These are phyloP conservation scores for Brenthis ino DNA, from an alignment of 2,888 invertebrate genomes.

Conservation along the genomic window DNA sequence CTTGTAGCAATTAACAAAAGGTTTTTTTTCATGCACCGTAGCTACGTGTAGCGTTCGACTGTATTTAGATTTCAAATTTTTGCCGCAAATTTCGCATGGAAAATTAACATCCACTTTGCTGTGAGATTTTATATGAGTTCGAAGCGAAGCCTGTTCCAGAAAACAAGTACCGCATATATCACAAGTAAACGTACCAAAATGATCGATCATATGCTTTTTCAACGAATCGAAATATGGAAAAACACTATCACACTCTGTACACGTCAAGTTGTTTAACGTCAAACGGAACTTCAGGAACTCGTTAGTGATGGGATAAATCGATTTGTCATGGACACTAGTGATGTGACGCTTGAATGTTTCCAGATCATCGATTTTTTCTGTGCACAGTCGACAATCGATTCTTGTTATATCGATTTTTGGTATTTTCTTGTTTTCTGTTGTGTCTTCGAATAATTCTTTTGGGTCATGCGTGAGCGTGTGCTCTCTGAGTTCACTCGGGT, in stretches of 20 bases:
- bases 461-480: slow-evolving; percentile 70
- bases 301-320: slow-evolving; percentile 55
- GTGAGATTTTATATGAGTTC: slow-evolving; percentile 70
- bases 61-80: slow-evolving; percentile 68
- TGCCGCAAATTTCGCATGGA: slow-evolving; percentile 77
- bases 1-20: slow-evolving; percentile 69
- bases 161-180: slow-evolving; percentile 75
- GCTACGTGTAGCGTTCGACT: slow-evolving; percentile 66
- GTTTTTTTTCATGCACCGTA: slow-evolving; percentile 69
- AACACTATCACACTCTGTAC: slow-evolving; percentile 62
- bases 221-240: slow-evolving; percentile 69
- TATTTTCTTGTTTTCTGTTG: slow-evolving; percentile 65
- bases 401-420: slow-evolving; percentile 73
- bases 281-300: slow-evolving; percentile 68
- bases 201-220: slow-evolving; percentile 70
- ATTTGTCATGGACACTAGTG: slow-evolving; percentile 50
- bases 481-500: slow-evolving; percentile 63
- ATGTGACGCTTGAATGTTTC: slow-evolving; percentile 60
- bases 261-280: slow-evolving; percentile 59
- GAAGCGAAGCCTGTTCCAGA: slow-evolving; percentile 67
- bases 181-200: slow-evolving; percentile 69
- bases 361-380: slow-evolving; percentile 61
- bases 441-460: slow-evolving; percentile 52
- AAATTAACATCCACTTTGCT: slow-evolving; percentile 72
- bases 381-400: slow-evolving; percentile 68